Base-by-base conservation (phyloP, 2,797 vertebrate genomes). In the Urophycis tenuis region DNA sequence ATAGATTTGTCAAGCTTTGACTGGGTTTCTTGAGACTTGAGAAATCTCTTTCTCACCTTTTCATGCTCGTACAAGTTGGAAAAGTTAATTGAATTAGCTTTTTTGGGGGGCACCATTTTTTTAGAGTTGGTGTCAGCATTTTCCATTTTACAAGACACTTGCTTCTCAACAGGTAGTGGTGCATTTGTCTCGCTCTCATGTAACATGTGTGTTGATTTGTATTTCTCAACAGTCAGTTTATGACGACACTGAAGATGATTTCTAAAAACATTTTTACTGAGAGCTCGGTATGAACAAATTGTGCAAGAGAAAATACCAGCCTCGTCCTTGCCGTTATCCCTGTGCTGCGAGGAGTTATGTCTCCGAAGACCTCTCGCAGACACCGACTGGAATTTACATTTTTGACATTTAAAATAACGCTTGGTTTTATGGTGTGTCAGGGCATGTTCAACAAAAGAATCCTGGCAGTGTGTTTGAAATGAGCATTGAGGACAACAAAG, bases 351-450 rank as follows among this genome's bases (percentile, higher is more conserved):
- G 80, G 95, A 93, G 86, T 92, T 90, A 88, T 99, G 97, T 88
- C 93, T 94, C 86, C 95, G 94, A 89, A 98, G 91, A 78, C 98
- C 96, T 85, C 84, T 93, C 88, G 96, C 94, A 81, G 92, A 95
- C 83, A 95, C 88, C 78, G 95, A 94, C 92, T 95, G 94, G 86
- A 95, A 98, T 90, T 94, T 96, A 88, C 97, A 99, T 85, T 97
- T 96, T 84, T 96, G 95, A 90, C 97, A 99, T 86, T 94, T 95
- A 80, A 96, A 96, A 70, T 94, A 95, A 82, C 94, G 94, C 90
- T 99, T 98, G 90, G 97, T 95, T 88, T 99, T 99, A 85, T 96
- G 95, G 17, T 98, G 97, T 1, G 96, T 98, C 92, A 98, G 98
- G 78, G 97, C 97, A 81, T 99, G 97, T 75, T 96, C 93, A 87